These are phyloP conservation scores for Alloscopus bannaensis DNA, from an alignment of 2,888 invertebrate species.

Conservation along the genomic window DNA sequence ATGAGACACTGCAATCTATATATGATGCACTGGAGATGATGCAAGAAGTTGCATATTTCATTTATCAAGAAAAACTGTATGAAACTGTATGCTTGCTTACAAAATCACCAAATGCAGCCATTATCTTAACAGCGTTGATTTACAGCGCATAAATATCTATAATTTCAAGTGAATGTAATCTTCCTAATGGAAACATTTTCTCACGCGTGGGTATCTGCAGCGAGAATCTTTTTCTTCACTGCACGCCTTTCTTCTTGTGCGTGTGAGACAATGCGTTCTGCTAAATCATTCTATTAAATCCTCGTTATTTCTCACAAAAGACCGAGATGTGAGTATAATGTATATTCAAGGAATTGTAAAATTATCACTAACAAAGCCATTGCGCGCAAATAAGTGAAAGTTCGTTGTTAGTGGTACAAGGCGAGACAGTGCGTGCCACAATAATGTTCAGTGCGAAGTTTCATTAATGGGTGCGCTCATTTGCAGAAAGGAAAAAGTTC, in stretches of 20 bases:
- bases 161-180: too few species aligned
- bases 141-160: background rate
- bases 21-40: background rate
- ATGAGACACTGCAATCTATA: too few species aligned
- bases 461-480: conserved; percentile 8
- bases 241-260: background rate
- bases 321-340: too few species aligned
- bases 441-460: too few species aligned
- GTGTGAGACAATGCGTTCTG: too few species aligned
- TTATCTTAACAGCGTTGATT: background rate
- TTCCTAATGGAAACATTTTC: background rate
- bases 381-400: background rate
- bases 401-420: too few species aligned
- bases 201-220: background rate
- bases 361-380: background rate
- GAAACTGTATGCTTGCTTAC: too few species aligned
- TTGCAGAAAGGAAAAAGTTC: background rate
- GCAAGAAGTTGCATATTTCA: background rate
- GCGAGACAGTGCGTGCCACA: background rate
- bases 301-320: background rate
- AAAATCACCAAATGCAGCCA: background rate
- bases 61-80: background rate
- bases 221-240: background rate
- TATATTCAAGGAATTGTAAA: background rate
- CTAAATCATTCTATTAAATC: background rate